Conservation (phyloP, 2,888 invertebrate genomes). For the Peribatodes rhomboidaria region DNA sequence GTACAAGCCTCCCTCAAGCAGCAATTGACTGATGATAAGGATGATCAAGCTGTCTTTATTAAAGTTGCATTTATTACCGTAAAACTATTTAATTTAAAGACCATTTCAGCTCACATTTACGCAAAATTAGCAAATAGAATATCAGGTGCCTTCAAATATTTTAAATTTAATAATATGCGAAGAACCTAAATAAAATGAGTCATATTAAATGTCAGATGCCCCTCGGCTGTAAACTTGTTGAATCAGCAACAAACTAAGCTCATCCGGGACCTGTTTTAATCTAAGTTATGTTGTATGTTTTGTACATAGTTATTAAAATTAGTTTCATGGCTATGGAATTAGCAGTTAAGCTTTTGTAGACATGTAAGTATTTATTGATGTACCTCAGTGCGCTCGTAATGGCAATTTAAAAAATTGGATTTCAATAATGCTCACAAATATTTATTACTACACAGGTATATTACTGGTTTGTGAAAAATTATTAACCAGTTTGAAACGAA, state of each 20-base stretch:
- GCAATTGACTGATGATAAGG: no score
- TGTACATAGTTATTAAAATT: slow-evolving; percentile 17
- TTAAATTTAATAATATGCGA: slow-evolving; percentile 9
- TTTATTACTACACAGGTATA: no score
- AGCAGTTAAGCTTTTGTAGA: not conserved
- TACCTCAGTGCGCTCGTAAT: no score
- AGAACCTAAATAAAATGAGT: slow-evolving; percentile 21
- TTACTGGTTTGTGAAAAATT: no score
- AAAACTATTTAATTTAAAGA: not conserved
- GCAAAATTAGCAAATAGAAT: not conserved
- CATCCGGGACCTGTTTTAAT: slow-evolving; percentile 26
- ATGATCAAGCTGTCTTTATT: no score
- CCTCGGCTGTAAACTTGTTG: slow-evolving; percentile 17
- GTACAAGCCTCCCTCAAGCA: no score
- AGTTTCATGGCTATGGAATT: slow-evolving; percentile 4
- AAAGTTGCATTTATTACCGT: not conserved
- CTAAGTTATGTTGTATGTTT: slow-evolving; percentile 23
- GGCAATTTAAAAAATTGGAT: no score
- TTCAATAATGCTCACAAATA: no score
- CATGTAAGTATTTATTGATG: not conserved
- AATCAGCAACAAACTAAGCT: slow-evolving; percentile 9
- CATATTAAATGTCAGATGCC: slow-evolving; percentile 34
- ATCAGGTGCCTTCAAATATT: slow-evolving; percentile 14
- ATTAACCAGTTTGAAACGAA: no score
- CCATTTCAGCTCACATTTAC: not conserved